Conservation (phyloP, 1,140 invertebrate species). For the Polypedilum vanderplanki region DNA sequence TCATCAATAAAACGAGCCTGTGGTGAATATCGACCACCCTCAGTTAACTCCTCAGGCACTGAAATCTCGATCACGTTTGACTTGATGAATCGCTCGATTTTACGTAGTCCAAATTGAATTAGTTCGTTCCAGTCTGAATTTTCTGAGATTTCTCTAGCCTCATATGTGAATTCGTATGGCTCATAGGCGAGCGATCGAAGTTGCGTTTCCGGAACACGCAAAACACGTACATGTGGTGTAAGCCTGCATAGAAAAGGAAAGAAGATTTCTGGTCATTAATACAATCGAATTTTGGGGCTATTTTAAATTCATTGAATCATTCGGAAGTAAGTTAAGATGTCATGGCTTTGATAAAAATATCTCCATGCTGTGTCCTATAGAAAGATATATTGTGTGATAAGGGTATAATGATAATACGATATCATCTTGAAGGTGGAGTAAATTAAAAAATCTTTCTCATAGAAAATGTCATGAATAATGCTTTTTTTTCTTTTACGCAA, state of each 20-base stretch:
- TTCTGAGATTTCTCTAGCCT: constrained; percentile 51
- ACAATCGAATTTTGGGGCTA: too few species aligned
- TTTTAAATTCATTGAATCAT: too few species aligned
- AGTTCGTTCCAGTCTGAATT: constrained; percentile 72
- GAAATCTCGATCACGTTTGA: constrained; percentile 66
- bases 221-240: constrained; percentile 60
- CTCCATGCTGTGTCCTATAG: too few species aligned
- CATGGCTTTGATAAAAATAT: too few species aligned
- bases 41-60: constrained; percentile 60
- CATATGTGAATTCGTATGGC: constrained; percentile 59
- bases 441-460: too few species aligned
- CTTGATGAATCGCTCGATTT: constrained; percentile 65
- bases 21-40: constrained; percentile 62
- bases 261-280: constrained; percentile 22
- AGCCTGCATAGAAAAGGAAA: constrained; percentile 43
- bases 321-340: too few species aligned
- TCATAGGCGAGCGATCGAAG: constrained; percentile 55
- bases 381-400: too few species aligned
- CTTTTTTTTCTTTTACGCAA: too few species aligned
- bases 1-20: constrained; percentile 66
- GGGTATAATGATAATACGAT: too few species aligned
- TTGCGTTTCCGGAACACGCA: constrained; percentile 57
- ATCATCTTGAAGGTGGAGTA: too few species aligned
- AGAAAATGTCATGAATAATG: too few species aligned
- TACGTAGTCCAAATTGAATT: constrained; percentile 63